Evolutionary conservation across 2,888 invertebrate species (phyloP).

Genomic region (Orthosia incerta): DNA sequence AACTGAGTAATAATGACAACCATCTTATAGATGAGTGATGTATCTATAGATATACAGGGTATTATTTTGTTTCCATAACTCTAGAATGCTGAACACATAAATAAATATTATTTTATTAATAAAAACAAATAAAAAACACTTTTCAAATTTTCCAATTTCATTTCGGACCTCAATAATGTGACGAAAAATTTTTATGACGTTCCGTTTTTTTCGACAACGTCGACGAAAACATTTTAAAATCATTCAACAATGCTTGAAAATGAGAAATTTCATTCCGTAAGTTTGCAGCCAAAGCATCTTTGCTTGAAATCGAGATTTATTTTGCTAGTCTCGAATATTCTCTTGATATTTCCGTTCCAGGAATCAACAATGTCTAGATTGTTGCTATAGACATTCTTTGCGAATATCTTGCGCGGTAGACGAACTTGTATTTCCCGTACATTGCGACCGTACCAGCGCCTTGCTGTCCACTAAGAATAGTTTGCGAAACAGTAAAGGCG

Average conservation of each 20-base stretch:
- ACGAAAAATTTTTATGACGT: too few relatives aligned
- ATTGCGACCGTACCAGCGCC: conserved; percentile 40
- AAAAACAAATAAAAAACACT: background rate
- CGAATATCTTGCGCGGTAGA: conserved; percentile 56
- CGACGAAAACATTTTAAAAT: conserved; percentile 12
- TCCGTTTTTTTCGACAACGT: too few relatives aligned
- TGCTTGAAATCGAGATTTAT: conserved; percentile 43
- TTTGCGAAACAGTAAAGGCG: conserved; percentile 65
- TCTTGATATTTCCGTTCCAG: conserved; percentile 52
- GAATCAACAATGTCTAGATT: conserved; percentile 60
- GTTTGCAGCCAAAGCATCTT: conserved; percentile 29
- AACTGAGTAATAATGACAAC: background rate
- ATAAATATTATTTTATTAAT: background rate
- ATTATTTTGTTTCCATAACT: background rate
- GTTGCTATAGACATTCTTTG: conserved; percentile 62
- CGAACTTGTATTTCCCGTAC: conserved; percentile 53
- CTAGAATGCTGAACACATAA: background rate
- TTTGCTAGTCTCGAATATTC: conserved; percentile 46
- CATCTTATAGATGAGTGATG: too few relatives aligned
- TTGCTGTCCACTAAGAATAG: conserved; percentile 64
- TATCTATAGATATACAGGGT: too few relatives aligned
- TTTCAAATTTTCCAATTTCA: conserved; percentile 7
- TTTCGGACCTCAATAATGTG: background rate
- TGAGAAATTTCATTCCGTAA: conserved; percentile 37
- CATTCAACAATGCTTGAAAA: conserved; percentile 43